A percentile compares a stretch with the other conserved stretches of the same genome.
These are phyloP conservation scores for Luperina testacea DNA, from an alignment of 2,888 invertebrate species.

Conservation along the genomic window DNA sequence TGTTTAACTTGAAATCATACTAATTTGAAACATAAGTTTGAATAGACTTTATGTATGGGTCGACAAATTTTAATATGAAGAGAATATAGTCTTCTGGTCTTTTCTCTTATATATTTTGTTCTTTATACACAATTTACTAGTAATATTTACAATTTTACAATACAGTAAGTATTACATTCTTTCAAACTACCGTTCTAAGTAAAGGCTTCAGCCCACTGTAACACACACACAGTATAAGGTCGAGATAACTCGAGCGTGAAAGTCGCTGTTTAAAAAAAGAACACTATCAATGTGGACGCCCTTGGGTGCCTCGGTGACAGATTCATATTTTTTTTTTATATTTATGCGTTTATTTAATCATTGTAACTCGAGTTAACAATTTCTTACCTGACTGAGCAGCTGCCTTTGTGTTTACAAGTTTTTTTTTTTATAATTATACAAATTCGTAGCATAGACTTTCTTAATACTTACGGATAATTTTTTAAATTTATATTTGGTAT, in stretches of 20 bases:
- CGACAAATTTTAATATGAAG: background rate
- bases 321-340: background rate
- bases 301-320: background rate
- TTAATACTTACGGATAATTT: constrained; percentile 3
- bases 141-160: constrained; percentile 50
- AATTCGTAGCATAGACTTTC: constrained; percentile 13
- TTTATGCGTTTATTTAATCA: background rate
- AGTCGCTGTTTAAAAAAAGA: constrained; percentile 23
- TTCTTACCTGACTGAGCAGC: constrained; percentile 14
- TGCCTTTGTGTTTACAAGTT: background rate
- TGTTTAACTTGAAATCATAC: no score
- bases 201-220: constrained; percentile 38
- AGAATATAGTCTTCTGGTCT: constrained; percentile 24
- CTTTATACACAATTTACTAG: constrained; percentile 55
- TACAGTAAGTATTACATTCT: constrained; percentile 16
- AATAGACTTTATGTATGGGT: background rate
- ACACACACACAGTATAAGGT: no score
- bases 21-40: no score
- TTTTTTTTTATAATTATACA: background rate
- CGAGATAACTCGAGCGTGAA: constrained; percentile 22
- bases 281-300: background rate
- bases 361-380: background rate
- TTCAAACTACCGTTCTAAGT: constrained; percentile 13
- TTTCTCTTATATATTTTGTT: constrained; percentile 56
- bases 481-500: constrained; percentile 55